A percentile compares a stretch with the other conserved stretches of the same genome.
These are phyloP conservation scores for Hippocampus zosterae DNA, from an alignment of 2,113 vertebrate species.

Conservation along the genomic window DNA sequence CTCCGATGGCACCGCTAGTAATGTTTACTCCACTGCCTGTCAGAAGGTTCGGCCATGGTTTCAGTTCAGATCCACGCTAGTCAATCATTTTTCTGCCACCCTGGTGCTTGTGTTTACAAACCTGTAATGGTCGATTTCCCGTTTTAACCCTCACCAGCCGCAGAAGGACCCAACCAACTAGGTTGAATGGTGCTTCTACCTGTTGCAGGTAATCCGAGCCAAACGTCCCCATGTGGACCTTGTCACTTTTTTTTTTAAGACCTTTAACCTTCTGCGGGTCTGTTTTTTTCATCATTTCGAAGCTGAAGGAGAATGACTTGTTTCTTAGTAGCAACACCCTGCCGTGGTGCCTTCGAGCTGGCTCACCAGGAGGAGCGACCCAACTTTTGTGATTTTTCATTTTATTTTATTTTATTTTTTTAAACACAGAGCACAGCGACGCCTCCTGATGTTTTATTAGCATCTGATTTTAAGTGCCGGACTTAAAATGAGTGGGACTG, in stretches of 20 bases:
- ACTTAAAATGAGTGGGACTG: not conserved
- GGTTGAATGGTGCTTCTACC: slow-evolving; percentile 2
- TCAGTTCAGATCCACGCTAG: not conserved
- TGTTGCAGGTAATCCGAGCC: slow-evolving; percentile 3
- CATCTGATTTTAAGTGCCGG: not conserved
- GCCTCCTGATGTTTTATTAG: not conserved
- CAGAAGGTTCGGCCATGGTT: not conserved
- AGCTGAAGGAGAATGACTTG: not conserved
- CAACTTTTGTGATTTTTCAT: not conserved
- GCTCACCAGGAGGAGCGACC: slow-evolving; percentile 2
- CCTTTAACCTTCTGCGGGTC: not conserved
- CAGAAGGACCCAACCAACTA: not conserved
- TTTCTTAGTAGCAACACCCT: slow-evolving; percentile 3
- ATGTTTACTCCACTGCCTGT: no score
- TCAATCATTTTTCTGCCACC: not conserved
- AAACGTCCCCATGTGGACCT: not conserved
- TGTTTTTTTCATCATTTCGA: not conserved
- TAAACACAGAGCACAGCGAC: not conserved
- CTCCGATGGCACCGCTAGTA: no score
- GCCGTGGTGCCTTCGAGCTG: slow-evolving; percentile 8
- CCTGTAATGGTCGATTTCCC: not conserved
- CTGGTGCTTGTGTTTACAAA: not conserved
- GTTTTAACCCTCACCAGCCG: not conserved
- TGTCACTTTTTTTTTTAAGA: not conserved
- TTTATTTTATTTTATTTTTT: not conserved